Conservation (phyloP, 2,888 invertebrate genomes). For the Malachius bipustulatus region DNA sequence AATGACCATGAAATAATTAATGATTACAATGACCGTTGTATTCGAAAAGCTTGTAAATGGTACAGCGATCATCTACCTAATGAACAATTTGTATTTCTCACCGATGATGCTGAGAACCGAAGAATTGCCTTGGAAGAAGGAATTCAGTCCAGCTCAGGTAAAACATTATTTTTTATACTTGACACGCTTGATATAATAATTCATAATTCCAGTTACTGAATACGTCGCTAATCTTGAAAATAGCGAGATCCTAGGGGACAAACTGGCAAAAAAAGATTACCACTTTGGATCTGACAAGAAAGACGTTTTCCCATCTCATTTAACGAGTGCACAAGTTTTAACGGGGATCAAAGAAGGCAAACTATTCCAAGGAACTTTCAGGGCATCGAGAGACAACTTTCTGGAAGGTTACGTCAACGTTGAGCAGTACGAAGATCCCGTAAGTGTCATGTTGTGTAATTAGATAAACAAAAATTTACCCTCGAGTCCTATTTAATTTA, state of each 20-base stretch:
- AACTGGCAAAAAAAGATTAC: slow-evolving; percentile 59
- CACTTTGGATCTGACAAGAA: slow-evolving; percentile 47
- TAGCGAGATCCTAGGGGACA: slow-evolving; percentile 64
- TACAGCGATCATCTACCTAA: slow-evolving; percentile 60
- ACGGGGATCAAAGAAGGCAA: slow-evolving; percentile 66
- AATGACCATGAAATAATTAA: slow-evolving; percentile 72
- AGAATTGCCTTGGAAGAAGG: slow-evolving; percentile 58
- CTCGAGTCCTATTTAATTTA: too few relatives aligned
- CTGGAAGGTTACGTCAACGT: slow-evolving; percentile 81
- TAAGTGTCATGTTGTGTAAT: too few relatives aligned
- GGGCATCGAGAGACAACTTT: slow-evolving; percentile 86
- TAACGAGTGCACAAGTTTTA: slow-evolving; percentile 65
- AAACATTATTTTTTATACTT: slow-evolving; percentile 21
- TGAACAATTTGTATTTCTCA: slow-evolving; percentile 62
- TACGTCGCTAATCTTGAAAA: slow-evolving; percentile 61
- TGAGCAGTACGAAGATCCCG: slow-evolving; percentile 66
- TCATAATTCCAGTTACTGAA: slow-evolving; percentile 47
- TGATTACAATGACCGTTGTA: slow-evolving; percentile 87
- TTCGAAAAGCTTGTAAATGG: slow-evolving; percentile 71
- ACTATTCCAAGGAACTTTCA: slow-evolving; percentile 67
- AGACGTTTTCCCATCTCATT: slow-evolving; percentile 74
- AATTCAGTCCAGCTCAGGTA: slow-evolving; percentile 60
- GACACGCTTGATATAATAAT: slow-evolving; percentile 8
- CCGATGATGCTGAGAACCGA: slow-evolving; percentile 73
- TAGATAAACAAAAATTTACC: too few relatives aligned